Evolutionary conservation across 2,888 invertebrate species (phyloP).

Genomic region (Spisula solida): DNA sequence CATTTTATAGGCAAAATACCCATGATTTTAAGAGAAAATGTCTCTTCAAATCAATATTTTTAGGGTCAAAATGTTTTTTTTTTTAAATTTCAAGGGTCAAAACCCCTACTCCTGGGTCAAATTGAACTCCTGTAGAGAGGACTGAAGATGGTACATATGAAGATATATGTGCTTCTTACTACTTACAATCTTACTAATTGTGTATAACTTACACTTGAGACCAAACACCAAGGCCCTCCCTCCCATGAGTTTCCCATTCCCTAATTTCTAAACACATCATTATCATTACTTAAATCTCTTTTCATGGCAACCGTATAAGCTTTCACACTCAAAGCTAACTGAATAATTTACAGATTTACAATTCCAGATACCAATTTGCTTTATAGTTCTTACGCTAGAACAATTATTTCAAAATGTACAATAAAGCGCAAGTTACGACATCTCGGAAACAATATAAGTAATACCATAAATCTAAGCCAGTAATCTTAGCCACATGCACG

Average conservation of each 20-base stretch:
- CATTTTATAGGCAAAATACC: no score
- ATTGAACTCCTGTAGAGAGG: no score
- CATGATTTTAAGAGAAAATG: no score
- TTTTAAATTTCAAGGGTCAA: no score
- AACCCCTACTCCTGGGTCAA: no score
- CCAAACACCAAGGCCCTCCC: no score
- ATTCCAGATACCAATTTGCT: not conserved
- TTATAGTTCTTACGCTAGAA: not conserved
- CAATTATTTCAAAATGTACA: not conserved
- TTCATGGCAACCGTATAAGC: not conserved
- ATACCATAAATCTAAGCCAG: not conserved
- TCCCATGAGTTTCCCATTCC: not conserved
- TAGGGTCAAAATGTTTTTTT: no score
- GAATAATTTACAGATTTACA: slow-evolving; percentile 4
- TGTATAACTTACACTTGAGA: no score
- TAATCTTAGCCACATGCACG: slow-evolving; percentile 7
- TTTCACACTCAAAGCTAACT: not conserved
- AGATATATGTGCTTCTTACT: no score
- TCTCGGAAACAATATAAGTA: not conserved
- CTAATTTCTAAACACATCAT: not conserved
- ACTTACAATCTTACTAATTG: no score
- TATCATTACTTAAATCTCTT: not conserved
- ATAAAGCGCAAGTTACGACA: not conserved
- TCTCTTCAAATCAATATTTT: no score
- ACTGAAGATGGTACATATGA: no score